A percentile compares a stretch with the other conserved stretches of the same genome.
These are phyloP conservation scores for Druon quercuslanigerum DNA, from an alignment of 1,140 invertebrate genomes.

Conservation along the genomic window DNA sequence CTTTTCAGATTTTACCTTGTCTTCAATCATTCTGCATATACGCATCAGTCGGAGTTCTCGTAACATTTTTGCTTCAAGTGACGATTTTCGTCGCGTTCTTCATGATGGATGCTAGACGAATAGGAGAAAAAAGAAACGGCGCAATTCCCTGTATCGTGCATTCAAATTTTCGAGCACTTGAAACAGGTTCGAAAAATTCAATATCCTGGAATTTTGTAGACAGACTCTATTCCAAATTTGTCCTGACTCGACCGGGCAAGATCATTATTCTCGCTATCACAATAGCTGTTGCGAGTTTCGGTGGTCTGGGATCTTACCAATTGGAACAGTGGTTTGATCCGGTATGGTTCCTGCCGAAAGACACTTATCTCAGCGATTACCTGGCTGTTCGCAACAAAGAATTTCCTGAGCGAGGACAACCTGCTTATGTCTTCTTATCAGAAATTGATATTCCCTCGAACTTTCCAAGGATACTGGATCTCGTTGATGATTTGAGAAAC, in stretches of 20 bases:
- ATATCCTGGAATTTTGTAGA: constrained; percentile 76
- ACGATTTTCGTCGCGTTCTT: constrained; percentile 88
- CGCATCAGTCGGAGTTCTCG: constrained; percentile 82
- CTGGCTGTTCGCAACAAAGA: constrained; percentile 75
- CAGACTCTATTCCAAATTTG: constrained; percentile 77
- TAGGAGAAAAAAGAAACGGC: constrained; percentile 80
- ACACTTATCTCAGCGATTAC: constrained; percentile 82
- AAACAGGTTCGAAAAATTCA: constrained; percentile 62
- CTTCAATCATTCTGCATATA: constrained; percentile 86
- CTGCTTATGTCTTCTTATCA: constrained; percentile 82
- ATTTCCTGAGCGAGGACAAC: constrained; percentile 81
- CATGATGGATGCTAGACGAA: constrained; percentile 81
- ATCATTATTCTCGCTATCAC: constrained; percentile 77
- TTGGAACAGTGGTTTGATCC: constrained; percentile 87
- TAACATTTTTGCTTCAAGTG: constrained; percentile 84
- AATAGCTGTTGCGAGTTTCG: constrained; percentile 77
- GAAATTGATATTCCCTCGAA: constrained; percentile 81
- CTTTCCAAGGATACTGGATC: constrained; percentile 77
- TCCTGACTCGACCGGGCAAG: constrained; percentile 80
- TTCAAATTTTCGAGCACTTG: constrained; percentile 73
- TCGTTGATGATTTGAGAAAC: constrained; percentile 77
- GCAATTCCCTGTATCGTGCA: constrained; percentile 82
- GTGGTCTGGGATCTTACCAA: constrained; percentile 77
- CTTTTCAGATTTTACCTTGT: constrained; percentile 81
- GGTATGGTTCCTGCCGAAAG: constrained; percentile 84